Conservation (phyloP, 1,140 invertebrate species). For the Apis dorsata region DNA sequence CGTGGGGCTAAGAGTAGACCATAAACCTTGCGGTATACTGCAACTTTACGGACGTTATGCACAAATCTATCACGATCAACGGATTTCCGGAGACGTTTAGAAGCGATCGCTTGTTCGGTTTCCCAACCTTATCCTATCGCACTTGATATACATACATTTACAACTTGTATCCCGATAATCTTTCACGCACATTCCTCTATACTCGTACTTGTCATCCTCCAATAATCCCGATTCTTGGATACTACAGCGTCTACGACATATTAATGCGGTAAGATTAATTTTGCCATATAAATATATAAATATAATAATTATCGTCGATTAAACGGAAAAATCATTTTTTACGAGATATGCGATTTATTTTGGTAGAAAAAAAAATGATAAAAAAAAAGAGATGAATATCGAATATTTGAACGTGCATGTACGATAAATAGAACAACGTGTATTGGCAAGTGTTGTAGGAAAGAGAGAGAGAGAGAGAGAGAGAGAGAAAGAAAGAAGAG, state of each 20-base stretch:
- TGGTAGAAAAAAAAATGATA: too few species aligned
- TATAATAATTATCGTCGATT: too few species aligned
- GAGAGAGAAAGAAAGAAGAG: background rate
- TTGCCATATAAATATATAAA: too few species aligned
- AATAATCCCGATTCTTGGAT: too few species aligned
- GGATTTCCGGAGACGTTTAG: constrained; percentile 69
- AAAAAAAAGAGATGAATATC: background rate
- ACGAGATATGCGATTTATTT: too few species aligned
- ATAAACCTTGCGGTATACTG: constrained; percentile 69
- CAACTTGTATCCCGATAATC: background rate
- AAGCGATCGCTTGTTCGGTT: constrained; percentile 39
- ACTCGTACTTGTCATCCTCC: too few species aligned
- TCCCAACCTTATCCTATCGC: constrained; percentile 6
- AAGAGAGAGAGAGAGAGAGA: background rate
- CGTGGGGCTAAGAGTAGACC: constrained; percentile 66
- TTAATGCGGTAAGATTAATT: too few species aligned
- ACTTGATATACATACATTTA: background rate
- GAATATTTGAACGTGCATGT: background rate
- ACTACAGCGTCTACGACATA: too few species aligned
- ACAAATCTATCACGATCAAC: constrained; percentile 75
- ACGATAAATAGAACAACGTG: background rate
- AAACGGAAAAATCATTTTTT: too few species aligned
- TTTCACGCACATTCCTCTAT: background rate
- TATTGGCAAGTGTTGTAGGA: background rate
- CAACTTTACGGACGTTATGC: constrained; percentile 75